A percentile compares a stretch with the other conserved stretches of the same genome.
phyloP scores from a whole-genome alignment of 2,113 vertebrate genomes.

The Cairina moschata region DNA sequence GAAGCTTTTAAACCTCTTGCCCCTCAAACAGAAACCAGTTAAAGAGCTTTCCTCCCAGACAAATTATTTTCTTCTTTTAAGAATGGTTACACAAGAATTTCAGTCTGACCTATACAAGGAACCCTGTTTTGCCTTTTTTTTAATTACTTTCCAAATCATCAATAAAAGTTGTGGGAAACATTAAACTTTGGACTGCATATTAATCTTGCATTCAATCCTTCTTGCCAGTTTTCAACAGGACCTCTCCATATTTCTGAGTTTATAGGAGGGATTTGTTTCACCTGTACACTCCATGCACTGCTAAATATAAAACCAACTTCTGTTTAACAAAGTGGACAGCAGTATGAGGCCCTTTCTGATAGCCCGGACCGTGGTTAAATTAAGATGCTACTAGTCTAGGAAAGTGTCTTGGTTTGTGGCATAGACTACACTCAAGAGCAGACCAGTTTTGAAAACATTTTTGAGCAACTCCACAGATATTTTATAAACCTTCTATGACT shows the following conservation, averaged over 20 bases:
- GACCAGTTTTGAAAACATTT: slow-evolving; percentile 5
- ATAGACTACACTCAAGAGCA: neutral
- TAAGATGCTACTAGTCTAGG: neutral
- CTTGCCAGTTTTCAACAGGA: slow-evolving; percentile 69
- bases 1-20: neutral
- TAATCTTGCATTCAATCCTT: slow-evolving; percentile 75
- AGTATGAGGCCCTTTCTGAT: slow-evolving; percentile 49
- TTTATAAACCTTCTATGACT: neutral
- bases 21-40: neutral
- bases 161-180: slow-evolving; percentile 75
- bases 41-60: slow-evolving; percentile 25
- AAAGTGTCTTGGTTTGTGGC: slow-evolving; percentile 8
- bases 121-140: neutral
- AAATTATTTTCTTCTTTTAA: slow-evolving; percentile 63
- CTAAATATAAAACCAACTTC: slow-evolving; percentile 77
- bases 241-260: slow-evolving; percentile 74
- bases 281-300: slow-evolving; percentile 63
- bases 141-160: slow-evolving; percentile 71
- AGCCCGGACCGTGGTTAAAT: slow-evolving; percentile 22
- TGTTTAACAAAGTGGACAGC: slow-evolving; percentile 75
- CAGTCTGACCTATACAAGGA: slow-evolving; percentile 63
- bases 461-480: neutral
- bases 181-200: slow-evolving; percentile 79
- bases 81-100: slow-evolving; percentile 63
- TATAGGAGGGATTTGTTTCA: slow-evolving; percentile 75